Conservation (phyloP, 2,113 vertebrate genomes). For the Amphilophus citrinellus region DNA sequence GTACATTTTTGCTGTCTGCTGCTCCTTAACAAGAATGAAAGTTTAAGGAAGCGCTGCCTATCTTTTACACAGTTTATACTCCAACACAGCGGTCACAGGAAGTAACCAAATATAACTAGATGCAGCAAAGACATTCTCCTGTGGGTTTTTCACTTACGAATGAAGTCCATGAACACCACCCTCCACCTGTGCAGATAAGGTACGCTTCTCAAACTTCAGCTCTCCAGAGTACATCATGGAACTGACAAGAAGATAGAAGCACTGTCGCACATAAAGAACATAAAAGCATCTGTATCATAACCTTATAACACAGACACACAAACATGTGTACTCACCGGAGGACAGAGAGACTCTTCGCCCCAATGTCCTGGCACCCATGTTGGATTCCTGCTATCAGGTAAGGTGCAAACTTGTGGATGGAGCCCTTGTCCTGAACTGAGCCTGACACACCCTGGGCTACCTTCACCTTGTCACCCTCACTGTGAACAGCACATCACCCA, state of each 20-base stretch:
- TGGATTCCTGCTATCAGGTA: constrained; percentile 96
- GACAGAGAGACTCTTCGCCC: constrained; percentile 91
- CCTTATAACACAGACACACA: not conserved
- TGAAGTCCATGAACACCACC: constrained; percentile 93
- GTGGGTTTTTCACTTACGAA: constrained; percentile 86
- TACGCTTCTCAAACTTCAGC: constrained; percentile 95
- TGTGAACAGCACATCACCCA: constrained; percentile 59
- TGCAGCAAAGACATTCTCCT: not conserved
- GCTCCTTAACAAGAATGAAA: not conserved
- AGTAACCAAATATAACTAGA: not conserved
- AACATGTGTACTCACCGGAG: constrained; percentile 83
- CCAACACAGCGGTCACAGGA: not conserved
- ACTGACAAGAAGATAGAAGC: constrained; percentile 64
- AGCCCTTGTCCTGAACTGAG: constrained; percentile 94
- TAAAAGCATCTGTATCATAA: not conserved
- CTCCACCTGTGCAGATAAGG: constrained; percentile 94
- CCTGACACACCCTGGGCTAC: constrained; percentile 93
- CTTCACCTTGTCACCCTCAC: constrained; percentile 93
- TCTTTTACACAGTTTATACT: not conserved
- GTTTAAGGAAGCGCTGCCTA: not conserved
- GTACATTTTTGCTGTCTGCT: not conserved
- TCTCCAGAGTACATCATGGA: constrained; percentile 98
- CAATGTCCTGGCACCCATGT: constrained; percentile 95
- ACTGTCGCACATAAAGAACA: not conserved
- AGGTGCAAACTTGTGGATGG: constrained; percentile 93